Percentiles rank a stretch among this genome's conserved stretches.
phyloP scores from a whole-genome alignment of 2,797 vertebrate genomes.

The Sebastes goodei region DNA sequence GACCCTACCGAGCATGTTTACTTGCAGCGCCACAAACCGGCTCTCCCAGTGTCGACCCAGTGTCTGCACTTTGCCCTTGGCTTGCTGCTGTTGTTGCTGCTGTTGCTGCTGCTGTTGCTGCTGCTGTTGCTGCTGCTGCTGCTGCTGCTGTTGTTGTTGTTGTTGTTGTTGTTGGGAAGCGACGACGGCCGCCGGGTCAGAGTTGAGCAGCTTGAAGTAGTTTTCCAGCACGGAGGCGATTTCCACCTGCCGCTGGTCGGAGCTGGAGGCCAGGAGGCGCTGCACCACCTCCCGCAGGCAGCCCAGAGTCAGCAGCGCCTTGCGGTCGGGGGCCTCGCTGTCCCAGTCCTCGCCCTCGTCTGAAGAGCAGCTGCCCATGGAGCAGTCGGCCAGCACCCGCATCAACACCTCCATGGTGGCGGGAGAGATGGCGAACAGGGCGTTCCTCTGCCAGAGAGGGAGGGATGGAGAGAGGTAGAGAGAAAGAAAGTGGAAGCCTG shows the following conservation, averaged over 20 bases:
- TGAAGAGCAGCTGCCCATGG: constrained; percentile 80
- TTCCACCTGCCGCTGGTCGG: constrained; percentile 97
- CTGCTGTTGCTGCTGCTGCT: background rate
- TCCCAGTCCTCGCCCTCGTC: constrained; percentile 85
- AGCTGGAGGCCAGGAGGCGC: constrained; percentile 93
- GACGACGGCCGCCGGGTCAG: constrained; percentile 87
- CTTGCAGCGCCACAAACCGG: constrained; percentile 92
- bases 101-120: too few species aligned
- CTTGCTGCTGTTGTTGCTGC: constrained; percentile 76
- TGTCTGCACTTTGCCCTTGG: constrained; percentile 64
- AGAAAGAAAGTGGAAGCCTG: background rate
- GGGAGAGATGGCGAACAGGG: constrained; percentile 94
- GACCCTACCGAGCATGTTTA: constrained; percentile 94
- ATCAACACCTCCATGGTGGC: constrained; percentile 98
- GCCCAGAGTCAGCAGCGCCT: constrained; percentile 91
- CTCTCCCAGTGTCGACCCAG: constrained; percentile 89
- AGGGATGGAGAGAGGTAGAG: background rate
- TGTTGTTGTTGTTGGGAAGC: constrained; percentile 69
- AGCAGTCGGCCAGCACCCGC: constrained; percentile 90
- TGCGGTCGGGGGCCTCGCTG: constrained; percentile 89
- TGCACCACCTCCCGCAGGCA: constrained; percentile 96
- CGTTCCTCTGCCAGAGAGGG: constrained; percentile 86
- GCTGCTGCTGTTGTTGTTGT: background rate
- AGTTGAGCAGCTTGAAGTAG: constrained; percentile 98
- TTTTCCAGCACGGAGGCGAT: constrained; percentile 93